Base-by-base conservation (phyloP, 1,140 invertebrate genomes). In the Stegodyphus dumicola region DNA sequence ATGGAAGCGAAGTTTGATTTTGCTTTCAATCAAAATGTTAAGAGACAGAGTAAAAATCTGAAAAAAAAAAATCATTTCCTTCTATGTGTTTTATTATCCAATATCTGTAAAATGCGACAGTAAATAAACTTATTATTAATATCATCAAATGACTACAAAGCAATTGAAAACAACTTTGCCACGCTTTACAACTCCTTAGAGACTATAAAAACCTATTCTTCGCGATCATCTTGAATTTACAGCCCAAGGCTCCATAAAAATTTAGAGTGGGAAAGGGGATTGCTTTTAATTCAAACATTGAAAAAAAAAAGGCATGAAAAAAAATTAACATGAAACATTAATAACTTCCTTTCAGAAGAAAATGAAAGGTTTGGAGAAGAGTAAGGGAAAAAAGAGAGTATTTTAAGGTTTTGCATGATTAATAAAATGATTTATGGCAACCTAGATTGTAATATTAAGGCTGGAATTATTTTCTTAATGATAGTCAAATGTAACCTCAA, bases 331-430 rank as follows among this genome's bases (percentile, higher is more conserved):
- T 13, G n/a, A 51, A 15, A 49, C 69, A 71, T 71, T 71, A 71
- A 71, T 71, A 71, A 71, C 49, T 71, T 15, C 69, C 33, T 71
- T 33, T 71, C 33, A 51, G 69, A 71, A 18, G 18, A 18, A 18
- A 67, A 67, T 67, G 18, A 67, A n/a, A 67, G 18, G 33, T 4
- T 71, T 18, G 51, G 49, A 10, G 51, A 49, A 51, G 49, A 52
- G 13, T 33, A 33, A 33, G 33, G 33, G 33, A 33, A 33, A 33
- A 52, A 71, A 71, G 13, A 71, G 69, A 33, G 51, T 18, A 13
- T 71, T 83, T 66, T 66, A 83, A 75, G 56, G 80, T 83, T 83
- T 83, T 83, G 80, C 80, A 83, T 83, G 71, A 83, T 83, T 83
- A 83, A 83, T 83, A 83, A 83, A 83, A 74, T 83, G 80, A 83